phyloP scores from a whole-genome alignment of 2,797 vertebrate species.

The Hippoglossus hippoglossus region DNA sequence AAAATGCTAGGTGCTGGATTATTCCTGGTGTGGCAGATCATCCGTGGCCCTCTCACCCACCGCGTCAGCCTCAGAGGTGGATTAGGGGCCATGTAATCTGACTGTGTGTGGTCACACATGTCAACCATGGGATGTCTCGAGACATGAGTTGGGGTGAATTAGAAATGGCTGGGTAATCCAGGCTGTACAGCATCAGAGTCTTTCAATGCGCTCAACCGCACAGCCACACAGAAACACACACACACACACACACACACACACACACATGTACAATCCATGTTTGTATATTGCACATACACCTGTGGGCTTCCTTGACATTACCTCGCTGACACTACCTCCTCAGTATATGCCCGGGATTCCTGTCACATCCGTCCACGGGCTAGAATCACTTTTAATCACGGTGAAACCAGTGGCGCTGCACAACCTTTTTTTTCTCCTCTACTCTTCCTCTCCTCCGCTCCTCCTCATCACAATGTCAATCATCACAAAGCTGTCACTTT shows the following conservation, averaged over 20 bases:
- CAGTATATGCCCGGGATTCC: slow-evolving; percentile 56
- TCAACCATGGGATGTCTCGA: slow-evolving; percentile 69
- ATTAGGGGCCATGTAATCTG: slow-evolving; percentile 81
- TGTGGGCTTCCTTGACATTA: slow-evolving; percentile 73
- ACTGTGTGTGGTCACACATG: slow-evolving; percentile 77
- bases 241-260: no score
- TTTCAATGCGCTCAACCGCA: slow-evolving; percentile 8
- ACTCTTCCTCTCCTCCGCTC: slow-evolving; percentile 47
- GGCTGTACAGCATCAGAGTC: slow-evolving; percentile 36
- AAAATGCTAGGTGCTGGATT: slow-evolving; percentile 75
- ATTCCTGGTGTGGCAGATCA: slow-evolving; percentile 73
- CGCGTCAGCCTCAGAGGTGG: slow-evolving; percentile 63
- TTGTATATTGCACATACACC: slow-evolving; percentile 36
- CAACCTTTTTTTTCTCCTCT: slow-evolving; percentile 74
- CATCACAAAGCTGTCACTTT: slow-evolving; percentile 76
- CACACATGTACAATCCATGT: background rate
- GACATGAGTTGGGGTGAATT: slow-evolving; percentile 63
- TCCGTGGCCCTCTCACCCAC: slow-evolving; percentile 64
- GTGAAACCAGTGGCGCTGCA: slow-evolving; percentile 66
- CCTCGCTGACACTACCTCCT: slow-evolving; percentile 68
- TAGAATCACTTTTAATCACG: slow-evolving; percentile 71
- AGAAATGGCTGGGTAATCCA: slow-evolving; percentile 66
- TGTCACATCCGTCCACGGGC: slow-evolving; percentile 69
- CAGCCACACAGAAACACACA: background rate
- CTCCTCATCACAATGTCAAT: slow-evolving; percentile 67